Evolutionary conservation across 2,888 invertebrate species (phyloP).

Genomic region (Mechanitis mazaeus): DNA sequence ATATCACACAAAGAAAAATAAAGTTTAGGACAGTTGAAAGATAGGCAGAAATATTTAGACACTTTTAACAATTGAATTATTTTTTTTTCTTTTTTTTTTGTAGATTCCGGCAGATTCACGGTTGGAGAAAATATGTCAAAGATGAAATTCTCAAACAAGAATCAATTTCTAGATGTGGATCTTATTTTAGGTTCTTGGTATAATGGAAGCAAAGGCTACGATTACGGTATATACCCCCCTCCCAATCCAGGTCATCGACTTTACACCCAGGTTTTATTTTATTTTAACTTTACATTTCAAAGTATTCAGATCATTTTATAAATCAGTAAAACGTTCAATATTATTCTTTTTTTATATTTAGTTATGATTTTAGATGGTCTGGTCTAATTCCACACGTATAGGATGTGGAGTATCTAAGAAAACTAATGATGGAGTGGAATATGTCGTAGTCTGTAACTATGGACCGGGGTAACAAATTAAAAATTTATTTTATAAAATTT

Average conservation of each 20-base stretch:
- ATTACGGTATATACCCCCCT: conserved; percentile 40
- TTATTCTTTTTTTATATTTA: background rate
- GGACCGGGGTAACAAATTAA: conserved; percentile 48
- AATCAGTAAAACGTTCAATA: too few relatives aligned
- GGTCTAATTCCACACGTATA: conserved; percentile 50
- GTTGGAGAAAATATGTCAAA: conserved; percentile 59
- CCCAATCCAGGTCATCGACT: conserved; percentile 47
- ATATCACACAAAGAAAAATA: too few relatives aligned
- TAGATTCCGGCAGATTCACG: conserved; percentile 51
- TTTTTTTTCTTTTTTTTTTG: conserved; percentile 12
- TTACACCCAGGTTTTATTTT: conserved; percentile 55
- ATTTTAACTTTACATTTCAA: too few relatives aligned
- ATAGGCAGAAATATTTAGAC: too few relatives aligned
- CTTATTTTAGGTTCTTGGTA: conserved; percentile 49
- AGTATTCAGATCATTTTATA: too few relatives aligned
- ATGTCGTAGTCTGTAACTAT: conserved; percentile 60
- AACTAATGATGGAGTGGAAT: conserved; percentile 34
- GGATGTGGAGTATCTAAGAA: conserved; percentile 54
- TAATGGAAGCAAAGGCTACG: conserved; percentile 49
- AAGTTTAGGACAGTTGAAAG: too few relatives aligned
- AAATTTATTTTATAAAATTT: too few relatives aligned
- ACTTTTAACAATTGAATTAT: too few relatives aligned
- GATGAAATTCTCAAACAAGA: conserved; percentile 39
- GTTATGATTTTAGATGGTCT: conserved; percentile 51
- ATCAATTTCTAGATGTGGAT: conserved; percentile 39